Evolutionary conservation across 2,888 invertebrate species (phyloP).

Genomic region (Aquatica leii): DNA sequence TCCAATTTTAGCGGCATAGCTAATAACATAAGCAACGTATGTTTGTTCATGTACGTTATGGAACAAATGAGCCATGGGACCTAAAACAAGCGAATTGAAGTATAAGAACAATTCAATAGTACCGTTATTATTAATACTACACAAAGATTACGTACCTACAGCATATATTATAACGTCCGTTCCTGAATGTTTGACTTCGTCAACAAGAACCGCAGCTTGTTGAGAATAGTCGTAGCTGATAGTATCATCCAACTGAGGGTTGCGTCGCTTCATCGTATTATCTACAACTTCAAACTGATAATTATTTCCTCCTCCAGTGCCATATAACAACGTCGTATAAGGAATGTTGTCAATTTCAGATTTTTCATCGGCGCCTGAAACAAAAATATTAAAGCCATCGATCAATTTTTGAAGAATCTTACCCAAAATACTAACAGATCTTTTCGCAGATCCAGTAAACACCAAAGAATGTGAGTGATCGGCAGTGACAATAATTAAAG

Average conservation of each 20-base stretch:
- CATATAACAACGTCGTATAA: slow-evolving; percentile 82
- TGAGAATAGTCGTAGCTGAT: slow-evolving; percentile 74
- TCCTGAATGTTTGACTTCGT: slow-evolving; percentile 83
- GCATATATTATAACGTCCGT: slow-evolving; percentile 89
- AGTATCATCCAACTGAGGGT: slow-evolving; percentile 70
- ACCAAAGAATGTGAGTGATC: slow-evolving; percentile 84
- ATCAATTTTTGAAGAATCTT: slow-evolving; percentile 35
- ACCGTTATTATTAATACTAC: neutral
- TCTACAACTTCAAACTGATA: slow-evolving; percentile 63
- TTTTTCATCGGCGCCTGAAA: slow-evolving; percentile 67
- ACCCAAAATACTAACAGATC: slow-evolving; percentile 78
- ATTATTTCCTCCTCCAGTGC: slow-evolving; percentile 76
- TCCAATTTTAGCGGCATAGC: slow-evolving; percentile 83
- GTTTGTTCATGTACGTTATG: slow-evolving; percentile 91
- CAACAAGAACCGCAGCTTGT: slow-evolving; percentile 73
- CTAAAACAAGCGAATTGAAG: slow-evolving; percentile 67
- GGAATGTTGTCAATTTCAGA: slow-evolving; percentile 71
- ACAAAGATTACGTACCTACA: slow-evolving; percentile 64
- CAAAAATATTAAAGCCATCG: neutral
- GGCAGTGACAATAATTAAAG: slow-evolving; percentile 84
- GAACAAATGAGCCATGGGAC: slow-evolving; percentile 89
- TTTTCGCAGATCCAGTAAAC: slow-evolving; percentile 78
- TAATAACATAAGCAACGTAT: slow-evolving; percentile 86
- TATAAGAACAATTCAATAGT: neutral
- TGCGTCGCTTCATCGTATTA: slow-evolving; percentile 62